Evolutionary conservation across 2,113 vertebrate genomes (phyloP).

Genomic region (Lates calcarifer): DNA sequence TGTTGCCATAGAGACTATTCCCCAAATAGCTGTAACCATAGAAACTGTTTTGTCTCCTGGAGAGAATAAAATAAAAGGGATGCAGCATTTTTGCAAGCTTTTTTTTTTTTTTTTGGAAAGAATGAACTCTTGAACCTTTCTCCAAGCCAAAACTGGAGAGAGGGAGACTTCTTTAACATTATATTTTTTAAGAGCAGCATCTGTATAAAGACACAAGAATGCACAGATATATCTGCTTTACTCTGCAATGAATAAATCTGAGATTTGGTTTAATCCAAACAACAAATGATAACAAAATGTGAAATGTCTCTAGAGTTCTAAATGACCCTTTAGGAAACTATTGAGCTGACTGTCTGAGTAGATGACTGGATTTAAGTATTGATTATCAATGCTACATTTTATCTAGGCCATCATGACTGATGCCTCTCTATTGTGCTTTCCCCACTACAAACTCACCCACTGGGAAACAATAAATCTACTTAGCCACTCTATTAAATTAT

Average conservation of each 20-base stretch:
- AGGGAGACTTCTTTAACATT: background rate
- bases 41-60: constrained; percentile 65
- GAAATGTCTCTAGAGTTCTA: constrained; percentile 4
- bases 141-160: constrained; percentile 9
- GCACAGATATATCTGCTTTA: background rate
- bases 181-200: constrained; percentile 21
- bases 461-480: constrained; percentile 54
- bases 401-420: constrained; percentile 46
- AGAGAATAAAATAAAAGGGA: constrained; percentile 15
- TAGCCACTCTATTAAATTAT: constrained; percentile 67
- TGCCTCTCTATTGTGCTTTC: constrained; percentile 21
- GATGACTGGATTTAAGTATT: constrained; percentile 42
- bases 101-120: background rate
- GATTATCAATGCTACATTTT: constrained; percentile 38
- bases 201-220: background rate
- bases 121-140: constrained; percentile 71
- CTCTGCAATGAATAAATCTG: background rate
- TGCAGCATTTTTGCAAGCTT: constrained; percentile 30
- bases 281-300: background rate
- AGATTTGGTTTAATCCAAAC: background rate
- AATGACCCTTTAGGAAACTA: constrained; percentile 15
- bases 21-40: constrained; percentile 76
- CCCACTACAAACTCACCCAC: constrained; percentile 23
- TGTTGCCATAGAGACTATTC: constrained; percentile 77
- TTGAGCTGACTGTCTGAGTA: constrained; percentile 5